A percentile compares a stretch with the other conserved stretches of the same genome.
Evolutionary conservation across 2,888 invertebrate species (phyloP).

Genomic region (Caenorhabditis sp.): DNA sequence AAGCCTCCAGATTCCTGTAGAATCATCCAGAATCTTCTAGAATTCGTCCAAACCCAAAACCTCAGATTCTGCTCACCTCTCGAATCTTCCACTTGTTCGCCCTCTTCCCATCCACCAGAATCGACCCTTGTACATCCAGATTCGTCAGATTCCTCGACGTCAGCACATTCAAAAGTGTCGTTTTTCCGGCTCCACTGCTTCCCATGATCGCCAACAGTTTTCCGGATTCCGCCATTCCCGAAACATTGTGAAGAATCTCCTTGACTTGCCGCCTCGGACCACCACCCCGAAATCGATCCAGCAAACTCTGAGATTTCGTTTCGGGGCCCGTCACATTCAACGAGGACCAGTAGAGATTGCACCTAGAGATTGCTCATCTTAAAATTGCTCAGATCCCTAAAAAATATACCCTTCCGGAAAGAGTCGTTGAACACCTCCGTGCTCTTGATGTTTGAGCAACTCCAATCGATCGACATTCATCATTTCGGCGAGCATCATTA

Average conservation of each 20-base stretch:
- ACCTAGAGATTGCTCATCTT: slow-evolving; percentile 9
- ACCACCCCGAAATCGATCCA: slow-evolving; percentile 31
- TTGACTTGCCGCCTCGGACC: slow-evolving; percentile 59
- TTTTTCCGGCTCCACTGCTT: slow-evolving; percentile 89
- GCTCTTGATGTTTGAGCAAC: slow-evolving; percentile 14
- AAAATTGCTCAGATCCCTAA: neutral
- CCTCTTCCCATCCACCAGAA: slow-evolving; percentile 72
- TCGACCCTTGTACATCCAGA: slow-evolving; percentile 70
- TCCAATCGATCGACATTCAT: slow-evolving; percentile 16
- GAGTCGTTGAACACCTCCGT: neutral
- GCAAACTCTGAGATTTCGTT: slow-evolving; percentile 42
- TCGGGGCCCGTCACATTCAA: slow-evolving; percentile 69
- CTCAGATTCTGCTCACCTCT: no score
- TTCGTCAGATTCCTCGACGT: slow-evolving; percentile 87
- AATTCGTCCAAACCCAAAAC: no score
- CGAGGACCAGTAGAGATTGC: slow-evolving; percentile 69
- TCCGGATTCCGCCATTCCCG: slow-evolving; percentile 75
- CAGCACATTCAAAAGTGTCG: slow-evolving; percentile 91
- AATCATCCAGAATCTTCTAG: no score
- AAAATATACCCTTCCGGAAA: slow-evolving; percentile 50
- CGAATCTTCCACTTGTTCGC: slow-evolving; percentile 74
- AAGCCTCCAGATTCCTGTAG: no score
- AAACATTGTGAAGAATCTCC: slow-evolving; percentile 72
- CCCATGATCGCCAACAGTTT: slow-evolving; percentile 75
- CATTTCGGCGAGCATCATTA: slow-evolving; percentile 55